Evolutionary conservation across 2,888 invertebrate species (phyloP), one percentile per base, ranked within the genome.

Genomic region (Agonum fuliginosum): DNA sequence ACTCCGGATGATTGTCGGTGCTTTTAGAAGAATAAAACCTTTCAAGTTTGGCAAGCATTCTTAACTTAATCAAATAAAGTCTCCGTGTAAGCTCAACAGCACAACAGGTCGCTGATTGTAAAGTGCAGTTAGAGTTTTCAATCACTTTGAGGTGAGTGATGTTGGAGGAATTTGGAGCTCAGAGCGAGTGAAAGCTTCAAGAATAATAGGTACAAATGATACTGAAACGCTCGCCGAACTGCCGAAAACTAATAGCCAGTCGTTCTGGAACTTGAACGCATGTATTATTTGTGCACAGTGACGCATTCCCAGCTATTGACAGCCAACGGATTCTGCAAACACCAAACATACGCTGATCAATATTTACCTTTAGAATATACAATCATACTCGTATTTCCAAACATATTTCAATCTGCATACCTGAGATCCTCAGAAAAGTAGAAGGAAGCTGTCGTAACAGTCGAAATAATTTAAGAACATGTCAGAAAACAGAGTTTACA

Each of bases 281-380:
- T 70, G 70, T 70, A 70, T 70, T 75, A 75, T 75, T 75, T 75
- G 75, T 65, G 65, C 75, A 65, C 67, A 65, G 75, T 75, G 46
- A 75, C 75, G 67, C 19, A 75, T 75, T 20, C 24, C 65, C 48
- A 27, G 43, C 75, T 43, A 75, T 75, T 75, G 65, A 65, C 65
- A 75, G 75, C 19, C 22, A 24, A n/a, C n/a, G 54, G 22, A 54
- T 54, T 37, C 37, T 37, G 37, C 37, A 1, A 37, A 37, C n/a
- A 37, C 2, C 37, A 8, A 37, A 3, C 12, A 37, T 12, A 37
- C 37, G 8, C n/a, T 37, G 37, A 37, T 37, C 54, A 54, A 54
- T 54, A 54, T 54, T 54, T 54, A 24, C 54, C 20, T 22, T 20
- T n/a, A n/a, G 24, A 54, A 54, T 54, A 54, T 24, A 54, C 54